Percentiles rank a stretch among this genome's conserved stretches.
phyloP scores from a whole-genome alignment of 2,797 vertebrate species.

The Percopsis omiscomaycus region DNA sequence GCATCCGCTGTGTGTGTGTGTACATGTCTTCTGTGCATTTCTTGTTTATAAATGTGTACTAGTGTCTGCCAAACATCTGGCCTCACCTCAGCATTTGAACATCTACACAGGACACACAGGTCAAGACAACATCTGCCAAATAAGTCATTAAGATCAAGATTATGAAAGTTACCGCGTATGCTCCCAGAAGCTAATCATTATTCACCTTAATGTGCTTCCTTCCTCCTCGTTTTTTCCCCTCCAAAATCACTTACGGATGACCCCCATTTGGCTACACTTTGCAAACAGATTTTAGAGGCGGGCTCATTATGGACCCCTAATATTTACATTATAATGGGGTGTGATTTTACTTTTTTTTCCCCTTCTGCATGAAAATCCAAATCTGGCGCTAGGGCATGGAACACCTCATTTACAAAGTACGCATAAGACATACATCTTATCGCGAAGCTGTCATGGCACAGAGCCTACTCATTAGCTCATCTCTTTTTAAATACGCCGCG shows the following conservation, averaged over 20 bases:
- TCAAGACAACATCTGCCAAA: conserved; percentile 69
- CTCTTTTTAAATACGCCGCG: conserved; percentile 63
- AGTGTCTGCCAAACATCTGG: conserved; percentile 72
- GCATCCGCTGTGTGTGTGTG: background rate
- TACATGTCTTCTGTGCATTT: conserved; percentile 22
- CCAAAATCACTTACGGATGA: conserved; percentile 52
- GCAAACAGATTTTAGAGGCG: conserved; percentile 26
- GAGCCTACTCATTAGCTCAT: conserved; percentile 58
- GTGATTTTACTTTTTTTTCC: conserved; percentile 27
- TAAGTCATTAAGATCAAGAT: conserved; percentile 62
- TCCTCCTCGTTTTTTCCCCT: conserved; percentile 10
- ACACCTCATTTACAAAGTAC: conserved; percentile 12
- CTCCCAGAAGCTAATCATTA: conserved; percentile 53
- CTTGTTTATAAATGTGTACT: conserved; percentile 60
- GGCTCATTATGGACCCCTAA: conserved; percentile 22
- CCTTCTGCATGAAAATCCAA: conserved; percentile 10
- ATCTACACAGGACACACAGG: conserved; percentile 64
- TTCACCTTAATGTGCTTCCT: conserved; percentile 55
- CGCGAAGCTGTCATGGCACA: conserved; percentile 40
- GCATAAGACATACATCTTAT: conserved; percentile 45
- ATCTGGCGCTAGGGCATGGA: conserved; percentile 15
- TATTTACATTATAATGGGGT: conserved; percentile 46
- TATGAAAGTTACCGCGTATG: conserved; percentile 58
- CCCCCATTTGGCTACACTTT: conserved; percentile 44
- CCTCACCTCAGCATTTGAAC: conserved; percentile 62